Evolutionary conservation across 2,797 vertebrate genomes (phyloP).

Genomic region (Potorous gilbertii): DNA sequence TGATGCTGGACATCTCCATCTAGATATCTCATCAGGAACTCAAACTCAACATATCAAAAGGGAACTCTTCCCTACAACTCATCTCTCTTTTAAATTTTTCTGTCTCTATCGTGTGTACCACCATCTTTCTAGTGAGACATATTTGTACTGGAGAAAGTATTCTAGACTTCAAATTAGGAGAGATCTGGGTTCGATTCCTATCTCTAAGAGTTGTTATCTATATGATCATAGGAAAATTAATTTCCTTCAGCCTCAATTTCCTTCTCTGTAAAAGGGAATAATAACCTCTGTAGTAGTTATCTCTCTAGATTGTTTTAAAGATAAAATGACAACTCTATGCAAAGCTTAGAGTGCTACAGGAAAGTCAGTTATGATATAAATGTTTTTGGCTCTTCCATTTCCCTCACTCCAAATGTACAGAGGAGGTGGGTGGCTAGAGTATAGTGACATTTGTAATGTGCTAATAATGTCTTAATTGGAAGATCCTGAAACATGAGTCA

Average conservation of each 20-base stretch:
- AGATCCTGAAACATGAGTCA: background rate
- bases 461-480: background rate
- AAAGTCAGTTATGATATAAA: background rate
- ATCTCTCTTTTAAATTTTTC: background rate
- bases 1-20: background rate
- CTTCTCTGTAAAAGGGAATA: background rate
- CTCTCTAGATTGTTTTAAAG: background rate
- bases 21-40: background rate
- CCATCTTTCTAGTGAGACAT: background rate
- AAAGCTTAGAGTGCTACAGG: background rate
- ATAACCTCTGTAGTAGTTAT: background rate
- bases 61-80: background rate
- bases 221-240: background rate
- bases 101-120: background rate
- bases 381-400: background rate
- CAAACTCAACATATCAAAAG: background rate
- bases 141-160: background rate
- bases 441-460: background rate
- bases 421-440: background rate
- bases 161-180: background rate
- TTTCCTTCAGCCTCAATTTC: background rate
- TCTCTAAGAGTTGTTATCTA: background rate
- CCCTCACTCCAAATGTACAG: background rate
- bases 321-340: background rate
- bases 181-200: background rate